Evolutionary conservation across 2,888 invertebrate species (phyloP).

Genomic region (Leptopilina drosophilae): DNA sequence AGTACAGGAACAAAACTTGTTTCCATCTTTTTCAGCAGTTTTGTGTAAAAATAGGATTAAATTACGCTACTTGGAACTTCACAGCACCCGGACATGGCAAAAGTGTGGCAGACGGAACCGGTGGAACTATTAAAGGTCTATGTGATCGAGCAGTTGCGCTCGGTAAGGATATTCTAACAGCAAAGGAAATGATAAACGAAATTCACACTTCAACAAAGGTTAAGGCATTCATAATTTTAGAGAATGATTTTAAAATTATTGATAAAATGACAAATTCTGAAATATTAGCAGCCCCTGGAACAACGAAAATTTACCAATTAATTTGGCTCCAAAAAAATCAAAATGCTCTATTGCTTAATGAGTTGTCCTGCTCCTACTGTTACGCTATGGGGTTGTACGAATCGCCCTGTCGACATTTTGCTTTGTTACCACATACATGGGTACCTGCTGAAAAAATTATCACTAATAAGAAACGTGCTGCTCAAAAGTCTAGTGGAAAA

Average conservation of each 20-base stretch:
- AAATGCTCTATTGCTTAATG: constrained; percentile 23
- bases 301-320: constrained; percentile 30
- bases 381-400: constrained; percentile 4
- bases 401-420: constrained; percentile 22
- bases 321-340: constrained; percentile 25
- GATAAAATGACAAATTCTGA: constrained; percentile 10
- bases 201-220: constrained; percentile 27
- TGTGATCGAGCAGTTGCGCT: constrained; percentile 43
- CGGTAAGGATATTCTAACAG: constrained; percentile 33
- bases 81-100: constrained; percentile 49
- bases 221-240: constrained; percentile 17
- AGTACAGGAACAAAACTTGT: too few relatives aligned
- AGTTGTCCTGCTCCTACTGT: constrained; percentile 30
- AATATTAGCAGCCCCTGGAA: constrained; percentile 31
- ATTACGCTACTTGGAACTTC: constrained; percentile 49
- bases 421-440: constrained; percentile 37
- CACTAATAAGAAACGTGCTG: not conserved
- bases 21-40: too few relatives aligned
- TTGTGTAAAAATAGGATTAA: too few relatives aligned
- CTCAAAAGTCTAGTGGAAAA: not conserved
- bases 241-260: constrained; percentile 4
- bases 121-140: constrained; percentile 43
- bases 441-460: too few relatives aligned
- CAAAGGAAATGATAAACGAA: constrained; percentile 38
- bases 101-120: constrained; percentile 44